Base-by-base conservation (phyloP, 1,140 invertebrate genomes). In the Bombus polaris region DNA sequence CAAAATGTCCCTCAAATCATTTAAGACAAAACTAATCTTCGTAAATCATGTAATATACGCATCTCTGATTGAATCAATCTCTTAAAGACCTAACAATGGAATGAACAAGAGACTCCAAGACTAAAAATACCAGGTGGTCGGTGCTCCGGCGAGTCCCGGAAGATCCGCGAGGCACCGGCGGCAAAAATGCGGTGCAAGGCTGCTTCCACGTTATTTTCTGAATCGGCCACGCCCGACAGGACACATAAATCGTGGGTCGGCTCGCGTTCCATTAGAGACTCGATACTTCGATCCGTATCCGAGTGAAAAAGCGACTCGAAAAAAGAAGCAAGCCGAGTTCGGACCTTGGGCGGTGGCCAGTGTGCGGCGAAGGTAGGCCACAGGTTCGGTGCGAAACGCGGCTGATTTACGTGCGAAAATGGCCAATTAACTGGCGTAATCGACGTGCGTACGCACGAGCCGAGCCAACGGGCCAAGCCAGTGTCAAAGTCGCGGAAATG, bases 341-440 rank as follows among this genome's bases (percentile, higher is more conserved):
- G 81, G 89, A 91, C 91, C 91, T 92, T 92, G 91, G 87, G 83
- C 86, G 71, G 81, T 83, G 86, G 88, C 90, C 87, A 77, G 42
- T 42, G 37, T 42, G 71, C 42, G 79, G 75, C 83, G 88, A 91
- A 92, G 90, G 90, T 83, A 90, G 88, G 84, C 88, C 84, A 78
- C 81, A 62, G 75, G 25, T 57, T 42, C 65, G 77, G 70, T 68
- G 81, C 70, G 88, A 90, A 90, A 87, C 79, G 70, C 47, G 66
- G 77, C 85, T 90, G 89, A 88, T 90, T 92, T 92, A 91, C 89
- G 90, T 91, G 91, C 82, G 87, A 92, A 91, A 90, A 92, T 91
- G 78, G 85, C 90, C 92, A 92, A 92, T 92, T 92, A 92, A 91
- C 88, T 59, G 80, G 83, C 85, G 83, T 91, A 90, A 92, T 91